phyloP scores from a whole-genome alignment of 1,140 invertebrate species.

The Galleria mellonella region DNA sequence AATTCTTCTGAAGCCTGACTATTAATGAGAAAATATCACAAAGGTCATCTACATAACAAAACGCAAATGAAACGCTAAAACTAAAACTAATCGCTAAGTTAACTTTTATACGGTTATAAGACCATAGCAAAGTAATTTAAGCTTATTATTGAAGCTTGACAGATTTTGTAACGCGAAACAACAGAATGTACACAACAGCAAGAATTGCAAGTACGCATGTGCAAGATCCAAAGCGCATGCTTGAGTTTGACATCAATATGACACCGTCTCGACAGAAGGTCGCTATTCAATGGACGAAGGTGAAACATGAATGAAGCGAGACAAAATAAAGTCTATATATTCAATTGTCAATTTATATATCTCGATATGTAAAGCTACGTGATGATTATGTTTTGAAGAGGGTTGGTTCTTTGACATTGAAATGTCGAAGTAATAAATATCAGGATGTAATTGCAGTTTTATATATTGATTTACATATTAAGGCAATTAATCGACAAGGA shows the following conservation, averaged over 20 bases:
- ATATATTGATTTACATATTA: too few species aligned
- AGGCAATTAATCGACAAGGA: too few species aligned
- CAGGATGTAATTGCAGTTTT: too few species aligned
- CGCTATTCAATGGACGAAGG: slow-evolving; percentile 46
- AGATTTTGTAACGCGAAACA: slow-evolving; percentile 32
- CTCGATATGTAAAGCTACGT: too few species aligned
- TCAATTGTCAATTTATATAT: too few species aligned
- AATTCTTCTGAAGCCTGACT: too few species aligned
- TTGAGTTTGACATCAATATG: slow-evolving; percentile 49
- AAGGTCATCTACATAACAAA: slow-evolving; percentile 6
- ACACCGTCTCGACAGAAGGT: slow-evolving; percentile 31
- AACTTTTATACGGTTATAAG: slow-evolving; percentile 4
- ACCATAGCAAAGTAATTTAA: slow-evolving; percentile 17
- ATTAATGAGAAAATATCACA: too few species aligned
- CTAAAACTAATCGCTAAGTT: slow-evolving; percentile 7
- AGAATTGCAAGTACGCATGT: slow-evolving; percentile 34
- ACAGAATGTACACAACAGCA: slow-evolving; percentile 44
- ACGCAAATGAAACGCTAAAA: slow-evolving; percentile 2
- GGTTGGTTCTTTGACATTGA: too few species aligned
- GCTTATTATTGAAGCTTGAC: slow-evolving; percentile 46
- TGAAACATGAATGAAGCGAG: slow-evolving; percentile 44
- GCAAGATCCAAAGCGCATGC: slow-evolving; percentile 38
- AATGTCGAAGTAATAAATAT: too few species aligned
- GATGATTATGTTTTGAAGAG: too few species aligned
- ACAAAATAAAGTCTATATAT: too few species aligned